Conservation (phyloP, 1,140 invertebrate genomes). For the Trichonephila clavipes region DNA sequence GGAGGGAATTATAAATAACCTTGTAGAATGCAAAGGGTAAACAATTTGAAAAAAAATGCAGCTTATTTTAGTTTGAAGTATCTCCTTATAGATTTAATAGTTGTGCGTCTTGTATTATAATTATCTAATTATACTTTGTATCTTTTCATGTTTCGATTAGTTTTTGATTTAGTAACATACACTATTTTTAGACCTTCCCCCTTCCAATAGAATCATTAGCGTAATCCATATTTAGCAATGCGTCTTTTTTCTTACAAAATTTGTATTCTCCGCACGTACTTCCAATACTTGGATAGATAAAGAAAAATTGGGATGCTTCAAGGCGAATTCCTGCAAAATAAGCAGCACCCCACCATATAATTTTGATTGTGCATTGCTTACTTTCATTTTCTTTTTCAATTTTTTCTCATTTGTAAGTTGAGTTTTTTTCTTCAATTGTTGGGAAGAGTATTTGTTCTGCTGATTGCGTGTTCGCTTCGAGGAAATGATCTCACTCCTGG, state of each 20-base stretch:
- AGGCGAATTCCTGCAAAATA: not conserved
- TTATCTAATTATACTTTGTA: too few species aligned
- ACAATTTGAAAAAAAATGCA: too few species aligned
- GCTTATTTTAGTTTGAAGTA: too few species aligned
- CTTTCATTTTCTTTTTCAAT: not conserved
- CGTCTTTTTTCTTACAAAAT: not conserved
- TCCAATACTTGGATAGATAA: not conserved
- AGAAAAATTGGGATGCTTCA: not conserved
- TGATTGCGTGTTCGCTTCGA: not conserved
- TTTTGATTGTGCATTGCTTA: not conserved
- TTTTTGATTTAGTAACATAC: too few species aligned
- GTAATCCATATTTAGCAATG: conserved; percentile 7
- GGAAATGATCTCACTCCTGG: not conserved
- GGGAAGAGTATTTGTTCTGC: not conserved
- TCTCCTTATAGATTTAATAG: too few species aligned
- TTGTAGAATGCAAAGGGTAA: too few species aligned
- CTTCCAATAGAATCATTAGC: not conserved
- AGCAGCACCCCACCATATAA: not conserved
- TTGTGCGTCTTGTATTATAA: too few species aligned
- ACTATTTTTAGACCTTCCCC: too few species aligned
- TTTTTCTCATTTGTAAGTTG: not conserved
- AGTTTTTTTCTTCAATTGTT: not conserved
- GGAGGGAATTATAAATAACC: too few species aligned
- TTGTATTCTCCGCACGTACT: not conserved
- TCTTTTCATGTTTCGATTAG: too few species aligned